Evolutionary conservation across 2,113 vertebrate species (phyloP), one percentile per base, ranked within the genome.

Genomic region (Labeo rohita): DNA sequence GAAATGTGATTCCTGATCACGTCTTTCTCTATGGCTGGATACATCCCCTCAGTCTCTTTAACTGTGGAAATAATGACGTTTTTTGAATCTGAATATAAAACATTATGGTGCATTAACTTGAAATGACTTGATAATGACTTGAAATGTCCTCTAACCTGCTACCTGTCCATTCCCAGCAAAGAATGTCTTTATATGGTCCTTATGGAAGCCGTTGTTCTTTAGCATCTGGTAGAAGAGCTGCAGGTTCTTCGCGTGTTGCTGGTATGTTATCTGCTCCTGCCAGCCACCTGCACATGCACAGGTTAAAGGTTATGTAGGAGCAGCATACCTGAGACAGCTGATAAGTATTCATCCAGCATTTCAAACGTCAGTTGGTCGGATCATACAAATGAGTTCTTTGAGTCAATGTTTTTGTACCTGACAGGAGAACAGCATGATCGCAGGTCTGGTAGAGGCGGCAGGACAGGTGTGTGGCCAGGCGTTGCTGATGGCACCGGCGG

Each of bases 381-480:
- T 43, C 50, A 10, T 54, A 54, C 21, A 79, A 47, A 75, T n/a
- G 15, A 39, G 2, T 47, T 54, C 72, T 75, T 75, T 82, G 68
- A 63, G 11, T 21, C 34, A 2, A 9, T 49, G 45, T 21, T 49
- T 82, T 36, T 63, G 16, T 81, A 96, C 95, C 95, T 91, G 95
- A 95, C 68, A 96, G 89, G 54, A 95, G 93, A 61, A 96, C 91
- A 0, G 95, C 95, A 1, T 96, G 95, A 87, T 96, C 95, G 11
- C 95, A 96, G 39, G 95, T 96, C 92, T 96, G 95, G 90, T 96
- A 96, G 49, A 96, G 94, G 3, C 95, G 94, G 47, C 95, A 96
- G 87, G 95, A 95, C 15, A 93, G 93, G 82, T 94, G 94, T 0
- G 94, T 93, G 75, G 94, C 93, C 36, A 95, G 83, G 1, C 94